Percentiles rank a stretch among this genome's conserved stretches.
Conservation (phyloP, 2,113 vertebrate species). For the Zosterops hypoxanthus region DNA sequence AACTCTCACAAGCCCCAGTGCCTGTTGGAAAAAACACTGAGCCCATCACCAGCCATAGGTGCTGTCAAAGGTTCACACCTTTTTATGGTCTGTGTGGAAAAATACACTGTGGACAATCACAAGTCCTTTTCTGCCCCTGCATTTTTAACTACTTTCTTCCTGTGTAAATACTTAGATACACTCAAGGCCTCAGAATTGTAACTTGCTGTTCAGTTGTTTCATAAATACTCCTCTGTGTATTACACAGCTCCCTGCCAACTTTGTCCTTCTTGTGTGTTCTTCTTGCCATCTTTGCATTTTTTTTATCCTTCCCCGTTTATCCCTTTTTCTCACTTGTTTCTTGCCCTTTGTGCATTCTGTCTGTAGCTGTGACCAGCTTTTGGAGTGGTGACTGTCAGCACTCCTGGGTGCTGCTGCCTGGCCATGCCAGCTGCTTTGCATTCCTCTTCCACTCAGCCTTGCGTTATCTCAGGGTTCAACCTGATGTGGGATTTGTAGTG, state of each 20-base stretch:
- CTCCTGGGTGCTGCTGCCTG: neutral
- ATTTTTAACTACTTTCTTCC: neutral
- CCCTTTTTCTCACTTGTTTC: neutral
- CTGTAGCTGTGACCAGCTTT: neutral
- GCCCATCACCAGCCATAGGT: neutral
- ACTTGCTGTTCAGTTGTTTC: neutral
- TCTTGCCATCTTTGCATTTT: neutral
- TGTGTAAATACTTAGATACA: neutral
- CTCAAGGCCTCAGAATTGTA: neutral
- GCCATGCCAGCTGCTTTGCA: neutral
- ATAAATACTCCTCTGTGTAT: rapidly evolving
- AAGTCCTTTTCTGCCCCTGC: neutral
- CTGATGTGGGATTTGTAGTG: neutral
- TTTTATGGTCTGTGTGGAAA: neutral
- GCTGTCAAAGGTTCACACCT: neutral
- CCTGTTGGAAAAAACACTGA: neutral
- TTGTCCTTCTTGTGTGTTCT: neutral
- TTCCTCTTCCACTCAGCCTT: neutral
- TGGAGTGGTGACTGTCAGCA: neutral
- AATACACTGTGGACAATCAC: neutral
- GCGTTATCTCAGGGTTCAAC: neutral
- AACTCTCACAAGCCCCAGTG: neutral
- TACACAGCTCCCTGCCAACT: neutral
- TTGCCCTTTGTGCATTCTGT: neutral
- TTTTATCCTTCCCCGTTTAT: neutral